Evolutionary conservation across 2,888 invertebrate species (phyloP).

Genomic region (Slavum lentiscoides): DNA sequence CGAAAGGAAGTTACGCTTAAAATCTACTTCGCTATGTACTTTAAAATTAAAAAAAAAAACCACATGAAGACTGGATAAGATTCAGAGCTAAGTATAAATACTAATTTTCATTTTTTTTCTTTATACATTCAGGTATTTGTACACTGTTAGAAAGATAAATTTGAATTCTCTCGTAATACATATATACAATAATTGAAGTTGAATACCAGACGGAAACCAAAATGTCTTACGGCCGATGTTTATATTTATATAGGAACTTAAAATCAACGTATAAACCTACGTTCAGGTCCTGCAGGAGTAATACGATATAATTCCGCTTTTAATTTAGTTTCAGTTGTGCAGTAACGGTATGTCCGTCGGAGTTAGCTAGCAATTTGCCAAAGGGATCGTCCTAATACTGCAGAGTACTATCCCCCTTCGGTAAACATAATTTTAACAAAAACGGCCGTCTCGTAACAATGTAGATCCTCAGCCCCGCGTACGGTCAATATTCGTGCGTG

Average conservation of each 20-base stretch:
- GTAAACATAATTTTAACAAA: background rate
- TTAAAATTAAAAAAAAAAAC: too few relatives aligned
- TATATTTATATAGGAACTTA: background rate
- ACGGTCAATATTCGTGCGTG: too few relatives aligned
- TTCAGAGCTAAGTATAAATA: too few relatives aligned
- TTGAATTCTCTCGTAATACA: background rate
- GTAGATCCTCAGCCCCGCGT: background rate
- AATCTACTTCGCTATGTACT: too few relatives aligned
- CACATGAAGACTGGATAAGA: too few relatives aligned
- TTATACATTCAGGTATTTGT: too few relatives aligned
- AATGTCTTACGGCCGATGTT: background rate
- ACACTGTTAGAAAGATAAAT: too few relatives aligned
- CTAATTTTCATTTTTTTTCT: too few relatives aligned
- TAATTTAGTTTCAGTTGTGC: background rate
- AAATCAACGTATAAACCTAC: background rate
- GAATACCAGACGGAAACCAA: background rate
- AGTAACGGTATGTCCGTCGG: background rate
- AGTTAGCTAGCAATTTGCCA: conserved; percentile 7
- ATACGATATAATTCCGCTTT: background rate
- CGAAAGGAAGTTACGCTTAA: too few relatives aligned
- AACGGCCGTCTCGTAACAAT: background rate
- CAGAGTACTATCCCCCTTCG: background rate
- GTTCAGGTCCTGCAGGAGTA: background rate
- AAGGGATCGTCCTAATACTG: background rate
- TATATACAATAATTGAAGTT: background rate